Percentiles rank a stretch among this genome's conserved stretches.
Conservation (phyloP, 2,888 invertebrate genomes). For the Monoplex corrugatus region DNA sequence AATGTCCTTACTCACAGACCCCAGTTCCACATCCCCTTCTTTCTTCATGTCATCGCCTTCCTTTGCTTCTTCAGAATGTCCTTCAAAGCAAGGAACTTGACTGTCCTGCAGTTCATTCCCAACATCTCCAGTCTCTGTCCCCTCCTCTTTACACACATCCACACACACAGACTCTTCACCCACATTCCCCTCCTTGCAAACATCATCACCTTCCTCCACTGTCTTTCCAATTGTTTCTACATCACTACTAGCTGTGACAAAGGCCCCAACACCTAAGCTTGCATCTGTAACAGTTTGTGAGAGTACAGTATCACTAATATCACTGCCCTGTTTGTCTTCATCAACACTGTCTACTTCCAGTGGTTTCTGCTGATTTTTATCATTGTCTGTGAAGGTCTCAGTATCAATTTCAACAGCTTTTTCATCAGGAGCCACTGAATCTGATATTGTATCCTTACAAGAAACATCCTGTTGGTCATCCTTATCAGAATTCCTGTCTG, state of each 20-base stretch:
- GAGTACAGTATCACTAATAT: slow-evolving; percentile 29
- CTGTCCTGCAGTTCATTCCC: background rate
- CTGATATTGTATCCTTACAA: background rate
- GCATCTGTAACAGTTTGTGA: slow-evolving; percentile 42
- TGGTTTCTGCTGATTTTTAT: background rate
- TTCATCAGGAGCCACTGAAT: background rate
- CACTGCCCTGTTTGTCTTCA: background rate
- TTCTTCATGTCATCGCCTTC: background rate
- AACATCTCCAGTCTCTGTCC: background rate
- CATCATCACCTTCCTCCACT: background rate
- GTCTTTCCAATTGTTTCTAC: background rate
- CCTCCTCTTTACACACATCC: background rate
- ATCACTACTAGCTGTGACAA: background rate
- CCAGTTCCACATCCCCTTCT: background rate
- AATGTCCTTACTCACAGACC: too few species aligned
- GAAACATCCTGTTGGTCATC: background rate
- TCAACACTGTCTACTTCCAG: background rate
- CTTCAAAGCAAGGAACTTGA: background rate
- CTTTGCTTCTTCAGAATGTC: background rate
- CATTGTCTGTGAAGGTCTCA: too few species aligned
- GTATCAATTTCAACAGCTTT: background rate
- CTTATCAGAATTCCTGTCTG: background rate
- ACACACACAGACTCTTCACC: background rate
- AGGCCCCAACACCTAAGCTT: slow-evolving; percentile 6
- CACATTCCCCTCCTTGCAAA: background rate